Base-by-base conservation (phyloP, 2,113 vertebrate genomes). In the Ceyx cyanopectus region DNA sequence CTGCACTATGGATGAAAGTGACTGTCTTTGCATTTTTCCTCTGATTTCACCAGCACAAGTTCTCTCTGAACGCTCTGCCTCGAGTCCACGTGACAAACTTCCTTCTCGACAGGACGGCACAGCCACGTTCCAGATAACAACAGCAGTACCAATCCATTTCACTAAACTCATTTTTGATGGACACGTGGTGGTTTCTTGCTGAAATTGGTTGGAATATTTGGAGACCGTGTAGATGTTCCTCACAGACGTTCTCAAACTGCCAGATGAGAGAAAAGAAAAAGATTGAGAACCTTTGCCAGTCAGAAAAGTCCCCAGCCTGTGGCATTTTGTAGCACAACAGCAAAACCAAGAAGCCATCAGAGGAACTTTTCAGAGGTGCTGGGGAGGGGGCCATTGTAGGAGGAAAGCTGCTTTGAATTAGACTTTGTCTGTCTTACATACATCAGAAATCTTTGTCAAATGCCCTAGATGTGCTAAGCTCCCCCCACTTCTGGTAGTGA, bases 371-470 rank as follows among this genome's bases (percentile, higher is more conserved):
- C 63, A 32, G 29, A 57, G 45, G 22, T 74, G 53, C 53, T 81
- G 69, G 56, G 46, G 46, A 90, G 37, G 20, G 53, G 19, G 29
- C 4, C 37, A 6, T 40, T 43, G 40, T 29, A 62, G 86, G 63
- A 91, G 54, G 79, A 94, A 87, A 63, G 66, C 91, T 85, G 58
- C 80, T 95, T 96, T 85, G 61, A 88, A 62, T 94, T 92, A 78
- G 37, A 88, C 84, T 95, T 85, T 96, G 24, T 72, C 51, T 94
- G 22, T 83, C 67, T 83, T 46, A 75, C 14, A 23, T 85, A 83
- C 50, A 88, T 78, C 54, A 48, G 50, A 91, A 82, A 43, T 51
- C 73, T 34, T 90, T 92, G 78, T 10, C 29, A 62, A 32, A n/a
- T 83, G 92, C 51, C 46, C 60, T 68, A 48, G 81, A 20, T 89